These are phyloP conservation scores for Setophaga coronata DNA, from an alignment of 2,113 vertebrate genomes.

Conservation along the genomic window DNA sequence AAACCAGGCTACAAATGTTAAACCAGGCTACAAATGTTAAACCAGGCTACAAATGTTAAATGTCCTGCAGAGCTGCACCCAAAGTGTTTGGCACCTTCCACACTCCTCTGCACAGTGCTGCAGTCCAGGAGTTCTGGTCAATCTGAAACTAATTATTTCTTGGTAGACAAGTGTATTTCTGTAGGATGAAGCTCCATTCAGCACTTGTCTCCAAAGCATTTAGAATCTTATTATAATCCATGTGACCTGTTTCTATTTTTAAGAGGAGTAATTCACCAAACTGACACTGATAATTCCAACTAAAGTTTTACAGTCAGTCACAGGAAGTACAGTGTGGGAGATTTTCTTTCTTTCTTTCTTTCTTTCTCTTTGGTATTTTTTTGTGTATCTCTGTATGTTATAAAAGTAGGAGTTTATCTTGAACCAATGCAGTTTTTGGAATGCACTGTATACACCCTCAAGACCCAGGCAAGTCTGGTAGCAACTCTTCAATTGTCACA, in stretches of 20 bases:
- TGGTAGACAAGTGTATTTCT: conserved; percentile 47
- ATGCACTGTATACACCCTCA: neutral
- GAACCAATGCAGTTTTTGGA: neutral
- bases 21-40: neutral
- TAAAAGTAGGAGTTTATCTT: neutral
- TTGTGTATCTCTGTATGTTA: neutral
- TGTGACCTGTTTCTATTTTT: conserved; percentile 60
- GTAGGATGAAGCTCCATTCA: conserved; percentile 38
- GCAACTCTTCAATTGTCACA: neutral
- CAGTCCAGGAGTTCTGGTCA: conserved; percentile 20
- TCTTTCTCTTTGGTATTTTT: neutral
- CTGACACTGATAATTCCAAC: conserved; percentile 35
- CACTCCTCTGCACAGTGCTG: neutral
- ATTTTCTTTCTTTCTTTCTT: neutral
- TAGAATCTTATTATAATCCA: conserved; percentile 57
- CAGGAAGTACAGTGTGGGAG: neutral
- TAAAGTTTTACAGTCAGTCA: conserved; percentile 33
- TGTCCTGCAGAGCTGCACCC: rapidly evolving
- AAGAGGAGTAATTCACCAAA: conserved; percentile 50
- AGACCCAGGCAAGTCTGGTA: neutral
- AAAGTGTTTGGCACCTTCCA: neutral
- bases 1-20: neutral
- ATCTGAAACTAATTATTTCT: conserved; percentile 28
- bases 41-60: neutral
- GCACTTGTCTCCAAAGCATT: conserved; percentile 44